Percentiles rank a stretch among this genome's conserved stretches.
phyloP scores from a whole-genome alignment of 2,113 vertebrate species.

The Azemiops feae region DNA sequence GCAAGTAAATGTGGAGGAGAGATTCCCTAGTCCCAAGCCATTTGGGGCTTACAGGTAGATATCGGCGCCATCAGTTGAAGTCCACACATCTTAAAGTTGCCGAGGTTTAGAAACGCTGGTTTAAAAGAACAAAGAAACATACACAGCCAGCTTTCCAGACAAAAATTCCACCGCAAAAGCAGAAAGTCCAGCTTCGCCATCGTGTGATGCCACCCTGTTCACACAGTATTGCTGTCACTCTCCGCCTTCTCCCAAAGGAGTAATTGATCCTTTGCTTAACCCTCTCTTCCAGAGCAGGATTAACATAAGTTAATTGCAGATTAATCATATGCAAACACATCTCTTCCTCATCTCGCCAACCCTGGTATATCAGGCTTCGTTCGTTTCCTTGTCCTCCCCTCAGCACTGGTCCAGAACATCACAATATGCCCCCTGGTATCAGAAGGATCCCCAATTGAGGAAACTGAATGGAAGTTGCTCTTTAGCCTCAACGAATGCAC shows the following conservation, averaged over 20 bases:
- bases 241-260: neutral
- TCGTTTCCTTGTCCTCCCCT: neutral
- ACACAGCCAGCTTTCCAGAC: neutral
- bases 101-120: neutral
- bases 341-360: neutral
- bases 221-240: neutral
- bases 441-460: neutral
- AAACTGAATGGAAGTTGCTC: neutral
- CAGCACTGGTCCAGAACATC: neutral
- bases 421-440: neutral
- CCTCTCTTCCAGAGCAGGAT: neutral
- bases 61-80: neutral
- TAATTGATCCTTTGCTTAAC: neutral
- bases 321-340: neutral
- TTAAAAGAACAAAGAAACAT: neutral
- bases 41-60: neutral
- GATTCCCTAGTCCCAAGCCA: neutral
- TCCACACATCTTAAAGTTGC: neutral
- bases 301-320: neutral
- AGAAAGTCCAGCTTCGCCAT: neutral
- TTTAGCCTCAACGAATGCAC: neutral
- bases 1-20: neutral
- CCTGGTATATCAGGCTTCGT: neutral
- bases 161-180: neutral
- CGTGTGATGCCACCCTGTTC: neutral